Evolutionary conservation across 2,888 invertebrate species (phyloP), one percentile per base, ranked within the genome.

Genomic region (Anoncus sp.): DNA sequence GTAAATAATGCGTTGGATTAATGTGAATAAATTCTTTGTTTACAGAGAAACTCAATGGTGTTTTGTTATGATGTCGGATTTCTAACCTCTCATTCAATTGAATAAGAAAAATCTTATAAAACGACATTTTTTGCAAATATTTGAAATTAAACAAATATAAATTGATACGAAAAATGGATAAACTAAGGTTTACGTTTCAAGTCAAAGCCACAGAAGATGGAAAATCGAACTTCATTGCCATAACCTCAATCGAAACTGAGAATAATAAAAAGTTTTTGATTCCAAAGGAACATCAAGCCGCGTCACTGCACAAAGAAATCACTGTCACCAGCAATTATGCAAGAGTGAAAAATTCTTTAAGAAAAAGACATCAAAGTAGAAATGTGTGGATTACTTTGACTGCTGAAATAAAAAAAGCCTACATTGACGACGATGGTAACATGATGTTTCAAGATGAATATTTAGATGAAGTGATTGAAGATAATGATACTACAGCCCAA

Each of bases 381-480:
- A 7, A 12, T 14, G 49, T 49, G 9, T 49, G 49, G 49, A 20
- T 49, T 5, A 16, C 10, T 20, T 7, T 49, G 16, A 20, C 49
- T 10, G 16, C 18, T 10, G 49, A 12, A 20, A 20, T 49, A 20
- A 2, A 20, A 49, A 18, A 20, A 2, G 20, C 49, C 4, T 49
- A 49, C 20, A 7, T 18, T 16, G 49, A 49, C 20, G 20, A 49
- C 5, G 49, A 16, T 16, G 49, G 20, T 20, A 49, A 49, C 20
- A 1, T 49, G 6, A 14, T 16, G 10, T 49, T 49, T 49, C 20
- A 1, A 12, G 49, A 49, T 4, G 9, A 20, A 14, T 49, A 20
- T 6, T 20, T 49, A 10, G 49, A 49, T 1, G 55, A 78, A 66
- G 62, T 70, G 75, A 62, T 38, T 79, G 73, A 78, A 55, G 35